A percentile compares a stretch with the other conserved stretches of the same genome.
Conservation (phyloP, 2,888 invertebrate species). For the Parnassius smintheus region DNA sequence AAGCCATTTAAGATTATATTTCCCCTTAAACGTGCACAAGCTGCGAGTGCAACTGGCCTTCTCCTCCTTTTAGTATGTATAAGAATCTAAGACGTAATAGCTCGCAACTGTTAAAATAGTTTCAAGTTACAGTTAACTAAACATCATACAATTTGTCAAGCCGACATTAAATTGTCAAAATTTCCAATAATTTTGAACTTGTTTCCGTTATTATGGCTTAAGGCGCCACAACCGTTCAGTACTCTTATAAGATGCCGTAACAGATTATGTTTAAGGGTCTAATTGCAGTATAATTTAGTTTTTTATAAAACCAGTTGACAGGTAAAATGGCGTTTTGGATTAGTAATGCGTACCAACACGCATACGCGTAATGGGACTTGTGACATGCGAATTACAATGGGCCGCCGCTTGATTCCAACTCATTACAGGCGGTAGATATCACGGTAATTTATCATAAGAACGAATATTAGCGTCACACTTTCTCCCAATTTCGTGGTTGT, state of each 20-base stretch:
- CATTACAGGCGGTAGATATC: constrained; percentile 53
- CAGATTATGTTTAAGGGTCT: constrained; percentile 31
- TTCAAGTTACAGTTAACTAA: no score
- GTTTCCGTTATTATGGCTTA: constrained; percentile 12
- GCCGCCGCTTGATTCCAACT: constrained; percentile 59
- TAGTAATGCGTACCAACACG: constrained; percentile 48
- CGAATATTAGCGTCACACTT: constrained; percentile 74
- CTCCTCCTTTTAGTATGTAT: no score
- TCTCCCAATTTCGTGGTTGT: constrained; percentile 68
- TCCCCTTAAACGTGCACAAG: no score
- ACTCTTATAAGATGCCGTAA: constrained; percentile 34
- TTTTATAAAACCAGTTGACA: constrained; percentile 35
- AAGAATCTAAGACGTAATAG: no score
- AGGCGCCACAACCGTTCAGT: constrained; percentile 29
- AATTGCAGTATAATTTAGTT: constrained; percentile 32
- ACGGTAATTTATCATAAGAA: constrained; percentile 71
- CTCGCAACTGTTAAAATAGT: no score
- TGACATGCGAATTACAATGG: constrained; percentile 63
- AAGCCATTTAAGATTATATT: no score
- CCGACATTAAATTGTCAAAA: no score
- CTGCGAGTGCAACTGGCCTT: no score
- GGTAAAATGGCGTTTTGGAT: constrained; percentile 33
- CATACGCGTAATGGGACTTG: constrained; percentile 47
- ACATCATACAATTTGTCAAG: no score
- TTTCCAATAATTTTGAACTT: constrained; percentile 6